phyloP scores from a whole-genome alignment of 2,113 vertebrate genomes.

The Fulmarus glacialis region DNA sequence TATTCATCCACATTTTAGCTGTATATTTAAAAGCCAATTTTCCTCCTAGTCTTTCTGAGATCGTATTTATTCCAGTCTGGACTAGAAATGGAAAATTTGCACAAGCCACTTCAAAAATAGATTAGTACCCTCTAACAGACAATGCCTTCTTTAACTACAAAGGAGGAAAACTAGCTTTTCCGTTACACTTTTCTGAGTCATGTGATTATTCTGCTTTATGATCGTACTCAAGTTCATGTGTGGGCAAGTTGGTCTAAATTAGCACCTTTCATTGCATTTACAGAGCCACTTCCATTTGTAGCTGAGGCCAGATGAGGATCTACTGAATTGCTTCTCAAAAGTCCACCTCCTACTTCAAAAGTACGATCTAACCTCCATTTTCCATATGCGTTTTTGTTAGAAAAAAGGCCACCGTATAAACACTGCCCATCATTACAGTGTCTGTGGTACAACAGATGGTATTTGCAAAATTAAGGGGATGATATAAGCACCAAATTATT shows the following conservation, averaged over 20 bases:
- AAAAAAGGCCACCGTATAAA: not conserved
- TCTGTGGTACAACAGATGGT: not conserved
- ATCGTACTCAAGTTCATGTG: not conserved
- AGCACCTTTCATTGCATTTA: not conserved
- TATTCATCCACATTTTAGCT: not conserved
- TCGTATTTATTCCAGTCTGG: not conserved
- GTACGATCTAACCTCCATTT: not conserved
- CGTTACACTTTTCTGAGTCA: not conserved
- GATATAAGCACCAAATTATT: not conserved
- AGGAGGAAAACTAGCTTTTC: not conserved
- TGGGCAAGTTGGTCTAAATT: not conserved
- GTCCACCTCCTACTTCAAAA: not conserved
- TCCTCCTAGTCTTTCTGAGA: not conserved
- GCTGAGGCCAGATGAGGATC: not conserved
- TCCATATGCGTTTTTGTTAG: not conserved
- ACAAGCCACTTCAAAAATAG: rapidly evolving
- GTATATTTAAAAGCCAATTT: not conserved
- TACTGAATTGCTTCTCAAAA: not conserved
- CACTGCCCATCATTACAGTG: not conserved
- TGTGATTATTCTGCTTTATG: not conserved
- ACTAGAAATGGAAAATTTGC: not conserved
- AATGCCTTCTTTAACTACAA: not conserved
- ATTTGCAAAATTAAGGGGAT: not conserved
- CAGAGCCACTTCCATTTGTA: not conserved
- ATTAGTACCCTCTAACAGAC: not conserved